Conservation (phyloP, 2,888 invertebrate species). For the Zaprionus obscuricornis region DNA sequence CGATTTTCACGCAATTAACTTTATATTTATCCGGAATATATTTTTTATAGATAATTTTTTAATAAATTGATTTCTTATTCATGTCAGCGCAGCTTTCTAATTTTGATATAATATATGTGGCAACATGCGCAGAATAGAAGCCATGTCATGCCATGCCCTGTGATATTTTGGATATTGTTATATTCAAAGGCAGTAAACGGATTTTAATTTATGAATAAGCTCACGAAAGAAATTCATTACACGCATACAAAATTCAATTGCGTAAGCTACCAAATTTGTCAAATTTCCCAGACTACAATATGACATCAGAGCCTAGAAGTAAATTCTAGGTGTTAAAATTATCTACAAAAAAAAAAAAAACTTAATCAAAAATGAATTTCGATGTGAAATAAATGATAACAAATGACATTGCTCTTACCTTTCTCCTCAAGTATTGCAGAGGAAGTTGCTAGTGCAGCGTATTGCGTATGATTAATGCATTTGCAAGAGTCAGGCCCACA, state of each 20-base stretch:
- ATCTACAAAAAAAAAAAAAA: constrained; percentile 7
- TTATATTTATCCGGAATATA: no score
- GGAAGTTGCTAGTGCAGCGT: constrained; percentile 18
- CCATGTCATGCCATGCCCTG: no score
- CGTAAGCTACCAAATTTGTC: constrained; percentile 4
- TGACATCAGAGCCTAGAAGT: constrained; percentile 27
- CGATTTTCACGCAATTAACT: no score
- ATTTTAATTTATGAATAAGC: constrained; percentile 46
- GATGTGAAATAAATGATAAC: no score
- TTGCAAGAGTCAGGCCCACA: constrained; percentile 24
- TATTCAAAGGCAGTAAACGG: constrained; percentile 14
- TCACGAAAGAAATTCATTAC: constrained; percentile 38
- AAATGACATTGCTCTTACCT: background rate
- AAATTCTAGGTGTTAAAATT: no score
- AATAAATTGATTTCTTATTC: constrained; percentile 34
- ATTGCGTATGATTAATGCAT: constrained; percentile 65
- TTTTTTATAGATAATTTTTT: no score
- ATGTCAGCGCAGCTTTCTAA: constrained; percentile 41
- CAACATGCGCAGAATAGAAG: constrained; percentile 40
- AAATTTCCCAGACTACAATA: constrained; percentile 26
- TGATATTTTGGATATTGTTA: background rate
- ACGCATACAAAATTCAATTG: constrained; percentile 29
- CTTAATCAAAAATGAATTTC: constrained; percentile 28
- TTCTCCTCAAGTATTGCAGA: background rate
- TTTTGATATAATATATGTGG: constrained; percentile 40